Evolutionary conservation across 2,113 vertebrate genomes (phyloP).

Genomic region (Heloderma charlesbogerti): DNA sequence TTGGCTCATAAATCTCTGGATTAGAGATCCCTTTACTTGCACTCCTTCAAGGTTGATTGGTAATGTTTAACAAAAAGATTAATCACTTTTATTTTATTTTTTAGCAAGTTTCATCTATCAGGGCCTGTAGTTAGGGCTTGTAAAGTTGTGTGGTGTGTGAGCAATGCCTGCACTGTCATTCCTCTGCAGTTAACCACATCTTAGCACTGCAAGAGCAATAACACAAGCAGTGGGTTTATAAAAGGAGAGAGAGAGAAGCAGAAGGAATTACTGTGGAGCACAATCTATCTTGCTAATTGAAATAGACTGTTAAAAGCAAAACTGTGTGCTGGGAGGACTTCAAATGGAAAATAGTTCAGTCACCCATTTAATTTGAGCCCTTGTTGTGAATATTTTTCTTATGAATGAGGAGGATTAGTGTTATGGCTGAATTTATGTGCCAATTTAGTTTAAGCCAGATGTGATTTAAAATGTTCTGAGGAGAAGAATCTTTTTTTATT

Average conservation of each 20-base stretch:
- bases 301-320: not conserved
- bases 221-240: not conserved
- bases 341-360: not conserved
- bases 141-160: not conserved
- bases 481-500: not conserved
- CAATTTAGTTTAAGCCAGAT: conserved; percentile 23
- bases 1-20: not conserved
- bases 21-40: not conserved
- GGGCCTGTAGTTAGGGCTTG: not conserved
- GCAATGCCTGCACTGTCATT: not conserved
- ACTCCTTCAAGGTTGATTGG: not conserved
- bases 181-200: not conserved
- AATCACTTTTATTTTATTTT: not conserved
- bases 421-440: conserved; percentile 15
- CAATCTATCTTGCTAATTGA: conserved; percentile 7
- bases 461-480: conserved; percentile 9
- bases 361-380: conserved; percentile 9
- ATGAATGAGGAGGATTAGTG: not conserved
- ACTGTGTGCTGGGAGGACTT: not conserved
- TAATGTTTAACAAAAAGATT: not conserved
- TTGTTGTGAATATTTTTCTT: conserved; percentile 6
- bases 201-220: not conserved
- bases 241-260: no score
- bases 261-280: not conserved
- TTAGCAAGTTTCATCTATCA: not conserved